Evolutionary conservation across 2,113 vertebrate genomes (phyloP).

Genomic region (Podarcis raffonei): DNA sequence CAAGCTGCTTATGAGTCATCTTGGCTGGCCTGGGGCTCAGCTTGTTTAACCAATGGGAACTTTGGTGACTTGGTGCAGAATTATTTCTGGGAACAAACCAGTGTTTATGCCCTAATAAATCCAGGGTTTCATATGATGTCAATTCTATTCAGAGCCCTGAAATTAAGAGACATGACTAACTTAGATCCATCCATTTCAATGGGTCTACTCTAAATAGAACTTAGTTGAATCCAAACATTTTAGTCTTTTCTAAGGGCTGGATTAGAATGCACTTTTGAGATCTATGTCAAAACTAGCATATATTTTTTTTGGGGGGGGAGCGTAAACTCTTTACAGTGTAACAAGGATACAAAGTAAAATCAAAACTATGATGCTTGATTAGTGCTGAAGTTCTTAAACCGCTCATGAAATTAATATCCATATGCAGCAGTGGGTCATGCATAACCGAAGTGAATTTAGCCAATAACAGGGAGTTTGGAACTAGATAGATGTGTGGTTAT

Average conservation of each 20-base stretch:
- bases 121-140: constrained; percentile 8
- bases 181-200: no score
- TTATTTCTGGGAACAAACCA: constrained; percentile 41
- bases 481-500: constrained; percentile 42
- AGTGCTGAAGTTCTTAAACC: constrained; percentile 54
- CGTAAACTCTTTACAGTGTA: not conserved
- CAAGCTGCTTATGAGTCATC: constrained; percentile 64
- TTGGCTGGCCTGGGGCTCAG: constrained; percentile 52
- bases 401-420: constrained; percentile 54
- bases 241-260: no score
- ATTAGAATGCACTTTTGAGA: not conserved
- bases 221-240: not conserved
- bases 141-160: not conserved
- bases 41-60: constrained; percentile 45
- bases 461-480: constrained; percentile 17
- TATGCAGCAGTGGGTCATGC: constrained; percentile 7
- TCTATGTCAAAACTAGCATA: not conserved
- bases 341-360: constrained; percentile 20
- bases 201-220: no score
- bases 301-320: constrained; percentile 17
- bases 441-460: constrained; percentile 31
- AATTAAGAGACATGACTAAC: no score
- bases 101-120: constrained; percentile 6
- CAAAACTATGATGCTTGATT: constrained; percentile 39
- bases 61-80: constrained; percentile 42